Base-by-base conservation (phyloP, 1,140 invertebrate species). In the Acromyrmex charruanus region DNA sequence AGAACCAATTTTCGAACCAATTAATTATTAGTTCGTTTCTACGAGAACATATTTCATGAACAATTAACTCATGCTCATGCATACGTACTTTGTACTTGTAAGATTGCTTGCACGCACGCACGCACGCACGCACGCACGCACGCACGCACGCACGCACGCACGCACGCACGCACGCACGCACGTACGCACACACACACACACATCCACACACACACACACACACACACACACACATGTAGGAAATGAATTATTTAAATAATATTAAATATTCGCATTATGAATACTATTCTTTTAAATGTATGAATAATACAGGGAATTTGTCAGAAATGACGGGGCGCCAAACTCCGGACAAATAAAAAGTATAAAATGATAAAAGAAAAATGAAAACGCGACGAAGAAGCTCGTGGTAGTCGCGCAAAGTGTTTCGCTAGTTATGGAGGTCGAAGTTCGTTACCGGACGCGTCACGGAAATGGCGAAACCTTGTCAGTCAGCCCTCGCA, bases 381-480 rank as follows among this genome's bases (percentile, higher is more conserved):
- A 77, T 44, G 21, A 35, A 72, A 74, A 44, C 16, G 31, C 53
- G 69, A 25, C 28, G 53, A 72, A 72, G 59, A 71, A 87, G 61
- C 69, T 90, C 44, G 58, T 61, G 72, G 82, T 63, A 75, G 77
- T 72, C 77, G 89, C 58, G 89, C 44, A 77, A 82, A 90, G 87
- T 90, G 89, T 91, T 91, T 91, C 59, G 89, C 66, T 87, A 84
- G 86, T 91, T 91, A 91, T 90, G 65, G 89, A 88, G 82, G 89
- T 91, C 87, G 89, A 91, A 91, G 89, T 91, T 90, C 89, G 89
- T 91, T 91, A 91, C 87, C 89, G 89, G 89, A 88, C 86, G 89
- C 89, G 89, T 90, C 89, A 86, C 89, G 89, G 89, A 91, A 91
- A 91, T 91, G 89, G 89, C 89, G 77, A 91, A 91, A 91, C 89